Evolutionary conservation across 2,888 invertebrate genomes (phyloP).

Genomic region (Drosophila emarginata): DNA sequence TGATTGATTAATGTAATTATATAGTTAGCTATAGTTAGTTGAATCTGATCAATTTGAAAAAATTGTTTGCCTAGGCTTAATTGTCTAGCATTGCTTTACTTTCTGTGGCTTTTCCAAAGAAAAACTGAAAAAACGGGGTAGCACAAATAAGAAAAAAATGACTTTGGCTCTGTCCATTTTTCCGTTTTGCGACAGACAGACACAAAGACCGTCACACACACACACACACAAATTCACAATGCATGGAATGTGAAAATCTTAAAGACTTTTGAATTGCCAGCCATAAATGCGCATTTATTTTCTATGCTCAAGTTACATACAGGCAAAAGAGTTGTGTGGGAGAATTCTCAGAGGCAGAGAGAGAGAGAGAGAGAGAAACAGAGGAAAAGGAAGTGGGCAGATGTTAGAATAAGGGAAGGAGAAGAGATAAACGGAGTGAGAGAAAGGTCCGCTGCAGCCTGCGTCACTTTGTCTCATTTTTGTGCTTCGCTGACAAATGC

Average conservation of each 20-base stretch:
- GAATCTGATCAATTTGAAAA: background rate
- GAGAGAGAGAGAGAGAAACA: no score
- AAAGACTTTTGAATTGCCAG: slow-evolving; percentile 77
- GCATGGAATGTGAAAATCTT: slow-evolving; percentile 77
- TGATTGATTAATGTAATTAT: background rate
- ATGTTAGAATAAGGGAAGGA: slow-evolving; percentile 4
- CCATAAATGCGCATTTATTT: slow-evolving; percentile 77
- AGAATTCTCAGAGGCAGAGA: background rate
- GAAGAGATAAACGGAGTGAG: background rate
- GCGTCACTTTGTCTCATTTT: slow-evolving; percentile 77
- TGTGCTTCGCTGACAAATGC: slow-evolving; percentile 78
- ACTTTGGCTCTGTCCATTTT: slow-evolving; percentile 53
- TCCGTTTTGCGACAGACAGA: slow-evolving; percentile 43
- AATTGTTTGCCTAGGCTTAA: background rate
- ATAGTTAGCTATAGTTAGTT: background rate
- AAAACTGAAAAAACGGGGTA: slow-evolving; percentile 49
- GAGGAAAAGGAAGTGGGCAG: slow-evolving; percentile 15
- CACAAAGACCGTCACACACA: slow-evolving; percentile 15
- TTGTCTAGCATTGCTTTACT: background rate
- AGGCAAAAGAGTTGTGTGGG: slow-evolving; percentile 21
- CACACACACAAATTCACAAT: slow-evolving; percentile 48
- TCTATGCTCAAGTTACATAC: slow-evolving; percentile 72
- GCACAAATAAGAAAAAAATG: slow-evolving; percentile 41
- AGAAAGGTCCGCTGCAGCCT: slow-evolving; percentile 40
- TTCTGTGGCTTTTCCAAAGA: background rate